Evolutionary conservation across 2,888 invertebrate genomes (phyloP).

Genomic region (Lasius platythorax): DNA sequence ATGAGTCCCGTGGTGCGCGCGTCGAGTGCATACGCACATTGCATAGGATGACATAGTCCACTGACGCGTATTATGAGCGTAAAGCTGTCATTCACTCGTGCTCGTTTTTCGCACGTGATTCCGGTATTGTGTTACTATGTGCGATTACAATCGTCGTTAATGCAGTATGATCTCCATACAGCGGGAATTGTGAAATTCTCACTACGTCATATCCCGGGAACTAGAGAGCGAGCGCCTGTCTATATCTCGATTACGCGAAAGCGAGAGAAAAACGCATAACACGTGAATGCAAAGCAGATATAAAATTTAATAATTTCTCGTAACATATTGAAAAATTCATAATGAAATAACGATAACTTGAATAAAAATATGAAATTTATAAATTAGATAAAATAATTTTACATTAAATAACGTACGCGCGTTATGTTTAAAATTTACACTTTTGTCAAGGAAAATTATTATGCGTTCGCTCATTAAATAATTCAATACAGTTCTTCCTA

Average conservation of each 20-base stretch:
- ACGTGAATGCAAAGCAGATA: not conserved
- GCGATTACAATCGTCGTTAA: conserved; percentile 37
- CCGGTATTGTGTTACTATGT: conserved; percentile 55
- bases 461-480: conserved; percentile 1
- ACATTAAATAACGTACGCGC: not conserved
- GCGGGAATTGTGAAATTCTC: not conserved
- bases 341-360: not conserved
- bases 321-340: not conserved
- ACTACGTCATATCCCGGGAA: not conserved
- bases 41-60: not conserved
- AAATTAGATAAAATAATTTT: not conserved
- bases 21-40: conserved; percentile 1
- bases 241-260: not conserved
- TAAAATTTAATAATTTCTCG: conserved; percentile 21
- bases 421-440: not conserved
- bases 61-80: conserved; percentile 13
- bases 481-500: not conserved
- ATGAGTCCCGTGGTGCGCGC: conserved; percentile 32
- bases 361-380: not conserved
- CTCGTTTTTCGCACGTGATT: conserved; percentile 59
- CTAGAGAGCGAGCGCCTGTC: not conserved
- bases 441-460: conserved; percentile 4
- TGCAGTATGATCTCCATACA: not conserved
- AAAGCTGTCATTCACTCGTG: conserved; percentile 32
- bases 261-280: not conserved